phyloP scores from a whole-genome alignment of 1,140 invertebrate genomes.

The Saxidomus purpurata region DNA sequence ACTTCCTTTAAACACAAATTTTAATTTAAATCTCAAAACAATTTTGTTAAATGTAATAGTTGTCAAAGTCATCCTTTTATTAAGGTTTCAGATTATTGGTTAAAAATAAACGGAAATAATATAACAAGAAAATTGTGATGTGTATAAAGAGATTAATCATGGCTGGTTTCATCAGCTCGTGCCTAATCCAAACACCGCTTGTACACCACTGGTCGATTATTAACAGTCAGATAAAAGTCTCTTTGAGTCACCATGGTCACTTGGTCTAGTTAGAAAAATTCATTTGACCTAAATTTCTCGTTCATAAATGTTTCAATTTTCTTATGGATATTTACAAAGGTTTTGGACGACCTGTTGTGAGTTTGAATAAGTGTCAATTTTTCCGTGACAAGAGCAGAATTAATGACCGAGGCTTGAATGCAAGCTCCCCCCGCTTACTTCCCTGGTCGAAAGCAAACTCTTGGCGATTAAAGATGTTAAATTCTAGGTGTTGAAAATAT shows the following conservation, averaged over 20 bases:
- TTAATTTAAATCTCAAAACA: too few relatives aligned
- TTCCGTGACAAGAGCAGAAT: conserved; percentile 33
- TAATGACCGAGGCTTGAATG: conserved; percentile 44
- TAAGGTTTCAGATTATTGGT: too few relatives aligned
- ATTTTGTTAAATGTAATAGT: too few relatives aligned
- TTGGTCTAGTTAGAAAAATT: conserved; percentile 30
- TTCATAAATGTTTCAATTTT: conserved; percentile 32
- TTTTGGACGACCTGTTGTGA: conserved; percentile 35
- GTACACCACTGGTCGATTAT: conserved; percentile 18
- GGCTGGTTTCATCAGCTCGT: conserved; percentile 12
- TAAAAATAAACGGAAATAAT: too few relatives aligned
- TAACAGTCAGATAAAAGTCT: conserved; percentile 22
- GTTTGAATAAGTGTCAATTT: conserved; percentile 52
- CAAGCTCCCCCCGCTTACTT: neutral
- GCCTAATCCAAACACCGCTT: conserved; percentile 49
- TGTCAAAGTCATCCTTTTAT: too few relatives aligned
- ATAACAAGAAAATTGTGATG: neutral
- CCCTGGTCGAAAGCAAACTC: conserved; percentile 19
- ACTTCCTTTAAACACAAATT: too few relatives aligned
- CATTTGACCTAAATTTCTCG: conserved; percentile 28
- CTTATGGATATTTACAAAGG: neutral
- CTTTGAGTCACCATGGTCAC: conserved; percentile 28
- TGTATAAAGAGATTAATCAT: conserved; percentile 5
- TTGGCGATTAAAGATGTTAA: neutral
- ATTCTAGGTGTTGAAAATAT: conserved; percentile 29